Percentiles rank a stretch among this genome's conserved stretches.
Conservation (phyloP, 2,797 vertebrate genomes). For the Passerculus sandwichensis region DNA sequence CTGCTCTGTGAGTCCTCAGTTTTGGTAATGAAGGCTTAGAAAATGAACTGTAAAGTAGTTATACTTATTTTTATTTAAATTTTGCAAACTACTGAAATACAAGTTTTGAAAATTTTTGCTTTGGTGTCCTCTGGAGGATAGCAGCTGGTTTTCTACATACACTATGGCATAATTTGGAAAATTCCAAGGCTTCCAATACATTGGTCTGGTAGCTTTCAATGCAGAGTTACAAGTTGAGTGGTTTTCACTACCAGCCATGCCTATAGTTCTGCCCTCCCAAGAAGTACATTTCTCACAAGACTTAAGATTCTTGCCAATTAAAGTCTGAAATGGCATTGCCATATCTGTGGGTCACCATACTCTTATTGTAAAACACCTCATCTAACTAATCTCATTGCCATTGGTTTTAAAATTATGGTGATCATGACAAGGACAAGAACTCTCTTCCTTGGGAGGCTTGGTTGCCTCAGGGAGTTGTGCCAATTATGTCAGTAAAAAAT, state of each 20-base stretch:
- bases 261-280: slow-evolving; percentile 9
- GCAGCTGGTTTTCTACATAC: not conserved
- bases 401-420: not conserved
- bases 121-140: not conserved
- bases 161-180: slow-evolving; percentile 33
- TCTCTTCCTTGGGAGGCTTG: not conserved
- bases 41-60: slow-evolving; percentile 22
- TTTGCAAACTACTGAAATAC: slow-evolving; percentile 49
- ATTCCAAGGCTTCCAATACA: slow-evolving; percentile 50
- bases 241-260: not conserved
- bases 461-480: not conserved
- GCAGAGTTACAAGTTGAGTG: slow-evolving; percentile 1
- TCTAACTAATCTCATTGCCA: not conserved
- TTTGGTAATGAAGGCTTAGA: slow-evolving; percentile 18
- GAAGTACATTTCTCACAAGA: not conserved
- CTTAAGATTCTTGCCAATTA: not conserved
- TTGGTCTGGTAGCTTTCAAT: not conserved
- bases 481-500: not conserved
- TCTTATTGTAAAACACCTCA: not conserved
- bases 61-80: slow-evolving; percentile 44
- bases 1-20: not conserved
- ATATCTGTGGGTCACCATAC: not conserved
- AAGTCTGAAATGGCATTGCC: slow-evolving; percentile 11
- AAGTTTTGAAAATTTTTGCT: slow-evolving; percentile 25
- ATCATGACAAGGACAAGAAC: not conserved